These are phyloP conservation scores for Auanema sp. DNA, from an alignment of 2,888 invertebrate species.

Conservation along the genomic window DNA sequence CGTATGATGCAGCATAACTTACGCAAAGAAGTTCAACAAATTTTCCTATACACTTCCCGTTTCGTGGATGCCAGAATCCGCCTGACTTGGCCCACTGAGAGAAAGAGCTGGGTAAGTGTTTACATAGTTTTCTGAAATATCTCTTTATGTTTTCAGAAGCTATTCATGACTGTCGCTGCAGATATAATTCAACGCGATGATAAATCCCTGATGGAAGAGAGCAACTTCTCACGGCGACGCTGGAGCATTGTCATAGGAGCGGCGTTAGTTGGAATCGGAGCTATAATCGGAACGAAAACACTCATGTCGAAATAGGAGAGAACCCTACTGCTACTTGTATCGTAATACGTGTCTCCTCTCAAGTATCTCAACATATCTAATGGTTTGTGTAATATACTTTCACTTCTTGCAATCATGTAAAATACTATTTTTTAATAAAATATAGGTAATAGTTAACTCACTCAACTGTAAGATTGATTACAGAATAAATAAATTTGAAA, in stretches of 20 bases:
- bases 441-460: no score
- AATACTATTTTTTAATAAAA: no score
- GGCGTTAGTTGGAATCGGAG: constrained; percentile 17
- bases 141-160: constrained; percentile 26
- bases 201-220: constrained; percentile 6
- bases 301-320: no score
- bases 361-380: no score
- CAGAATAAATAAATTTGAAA: no score
- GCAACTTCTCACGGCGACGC: constrained; percentile 7
- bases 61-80: constrained; percentile 40
- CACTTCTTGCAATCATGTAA: no score
- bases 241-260: constrained; percentile 24
- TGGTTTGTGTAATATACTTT: no score
- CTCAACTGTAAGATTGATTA: no score
- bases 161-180: constrained; percentile 29
- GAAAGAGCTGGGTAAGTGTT: constrained; percentile 43
- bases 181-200: constrained; percentile 22
- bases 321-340: no score
- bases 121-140: no score
- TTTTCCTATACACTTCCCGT: constrained; percentile 34
- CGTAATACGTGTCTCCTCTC: no score
- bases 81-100: constrained; percentile 34
- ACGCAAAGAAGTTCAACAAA: constrained; percentile 28
- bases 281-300: constrained; percentile 10
- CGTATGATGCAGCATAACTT: constrained; percentile 24